Evolutionary conservation across 2,888 invertebrate genomes (phyloP).

Genomic region (Lasioglossum vierecki): DNA sequence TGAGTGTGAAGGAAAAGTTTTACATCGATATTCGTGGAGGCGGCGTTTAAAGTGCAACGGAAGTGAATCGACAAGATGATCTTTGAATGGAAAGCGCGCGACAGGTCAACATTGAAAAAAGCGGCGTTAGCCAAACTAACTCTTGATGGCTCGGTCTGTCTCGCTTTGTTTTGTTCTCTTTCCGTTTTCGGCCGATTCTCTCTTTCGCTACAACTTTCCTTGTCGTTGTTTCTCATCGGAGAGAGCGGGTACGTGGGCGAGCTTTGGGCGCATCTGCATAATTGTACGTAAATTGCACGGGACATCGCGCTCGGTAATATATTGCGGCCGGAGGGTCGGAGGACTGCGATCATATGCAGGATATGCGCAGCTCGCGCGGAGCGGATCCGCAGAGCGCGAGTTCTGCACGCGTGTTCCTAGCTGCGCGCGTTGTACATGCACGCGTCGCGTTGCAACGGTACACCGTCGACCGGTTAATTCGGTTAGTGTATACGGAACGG

Average conservation of each 20-base stretch:
- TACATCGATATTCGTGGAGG: too few species aligned
- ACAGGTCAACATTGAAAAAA: neutral
- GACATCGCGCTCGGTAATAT: conserved; percentile 78
- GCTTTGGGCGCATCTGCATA: conserved; percentile 76
- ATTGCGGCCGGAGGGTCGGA: conserved; percentile 69
- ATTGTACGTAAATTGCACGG: conserved; percentile 81
- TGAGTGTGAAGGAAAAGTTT: too few species aligned
- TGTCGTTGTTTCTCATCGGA: conserved; percentile 11
- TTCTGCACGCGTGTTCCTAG: conserved; percentile 25
- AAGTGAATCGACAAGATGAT: too few species aligned
- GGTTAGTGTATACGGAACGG: conserved; percentile 72
- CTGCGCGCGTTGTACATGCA: conserved; percentile 26
- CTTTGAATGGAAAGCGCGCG: neutral
- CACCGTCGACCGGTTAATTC: conserved; percentile 74
- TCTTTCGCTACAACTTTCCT: conserved; percentile 5
- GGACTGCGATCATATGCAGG: conserved; percentile 62
- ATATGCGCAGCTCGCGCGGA: conserved; percentile 60
- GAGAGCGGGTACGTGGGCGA: conserved; percentile 58
- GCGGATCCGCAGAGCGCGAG: conserved; percentile 51
- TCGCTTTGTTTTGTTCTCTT: neutral
- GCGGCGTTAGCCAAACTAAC: neutral
- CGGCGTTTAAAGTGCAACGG: too few species aligned
- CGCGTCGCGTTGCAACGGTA: conserved; percentile 52
- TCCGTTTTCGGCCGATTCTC: neutral
- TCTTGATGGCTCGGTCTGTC: neutral